Base-by-base conservation (phyloP, 2,888 invertebrate species). In the Scaptodrosophila latifasciaeformis region DNA sequence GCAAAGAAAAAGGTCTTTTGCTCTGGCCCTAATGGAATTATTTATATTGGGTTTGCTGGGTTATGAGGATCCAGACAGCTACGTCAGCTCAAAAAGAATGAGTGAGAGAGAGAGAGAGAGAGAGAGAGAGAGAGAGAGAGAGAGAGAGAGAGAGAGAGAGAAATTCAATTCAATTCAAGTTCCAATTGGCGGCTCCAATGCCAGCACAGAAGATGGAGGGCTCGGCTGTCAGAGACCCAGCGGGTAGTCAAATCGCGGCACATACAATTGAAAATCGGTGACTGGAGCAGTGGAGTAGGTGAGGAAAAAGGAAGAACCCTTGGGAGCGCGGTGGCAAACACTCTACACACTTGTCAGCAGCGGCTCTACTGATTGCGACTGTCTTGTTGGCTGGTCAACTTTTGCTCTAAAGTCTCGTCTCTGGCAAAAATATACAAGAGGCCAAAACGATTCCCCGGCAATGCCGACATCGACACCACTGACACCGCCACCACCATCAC, bases 281-380 rank as follows among this genome's bases (percentile, higher is more conserved):
- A 21, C 19, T 17, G 35, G 43, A 54, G 39, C 54, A 63, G 42
- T 24, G 47, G 21, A 46, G 9, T 29, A n/a, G n/a, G 18, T 12
- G 39, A 31, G 39, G 45, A 15, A 18, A 40, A n/a, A 3, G 42
- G 35, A 29, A 39, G 17, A 27, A 48, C 57, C 51, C 61, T 76
- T 77, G 76, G 62, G 80, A 79, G 72, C 76, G 80, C 80, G 79
- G 72, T 71, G 55, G 70, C 77, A 76, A 79, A 79, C 72, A 74
- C 77, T 74, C 72, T n/a, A n/a, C 80, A 74, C 72, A 74, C 72
- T 74, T 74, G 72, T 74, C 72, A 74, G 72, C 80, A 61, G 67
- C 77, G 72, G 76, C 71, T 78, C 59, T 45, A 65, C 75, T 65
- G 65, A 78, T 65, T 70, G 39, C 2, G 56, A 57, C 54, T 65